Conservation (phyloP, 1,140 invertebrate genomes). For the Colletes latitarsis region DNA sequence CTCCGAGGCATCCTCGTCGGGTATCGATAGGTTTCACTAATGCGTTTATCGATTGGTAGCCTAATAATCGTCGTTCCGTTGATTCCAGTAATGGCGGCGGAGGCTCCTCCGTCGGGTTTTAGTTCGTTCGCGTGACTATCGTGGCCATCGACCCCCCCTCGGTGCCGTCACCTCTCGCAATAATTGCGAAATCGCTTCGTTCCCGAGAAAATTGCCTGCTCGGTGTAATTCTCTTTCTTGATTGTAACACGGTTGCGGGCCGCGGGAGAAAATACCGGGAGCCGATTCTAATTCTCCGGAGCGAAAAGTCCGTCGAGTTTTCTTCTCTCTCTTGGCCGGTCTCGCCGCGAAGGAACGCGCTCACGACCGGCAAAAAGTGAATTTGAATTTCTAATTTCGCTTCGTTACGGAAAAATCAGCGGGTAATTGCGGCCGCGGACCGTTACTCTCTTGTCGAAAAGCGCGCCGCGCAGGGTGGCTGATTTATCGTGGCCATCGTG, state of each 20-base stretch:
- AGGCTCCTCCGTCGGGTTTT: background rate
- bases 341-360: background rate
- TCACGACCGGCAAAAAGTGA: background rate
- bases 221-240: conserved; percentile 43
- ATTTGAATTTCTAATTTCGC: conserved; percentile 31
- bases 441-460: conserved; percentile 16
- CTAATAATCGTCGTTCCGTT: too few relatives aligned
- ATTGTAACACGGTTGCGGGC: conserved; percentile 7
- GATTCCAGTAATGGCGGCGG: background rate
- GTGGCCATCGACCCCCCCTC: conserved; percentile 9
- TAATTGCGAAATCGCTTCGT: conserved; percentile 60
- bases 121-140: background rate
- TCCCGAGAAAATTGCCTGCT: conserved; percentile 47
- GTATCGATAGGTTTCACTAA: background rate
- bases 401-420: conserved; percentile 10
- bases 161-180: conserved; percentile 33
- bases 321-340: background rate
- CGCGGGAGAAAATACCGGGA: background rate
- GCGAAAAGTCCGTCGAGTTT: too few relatives aligned
- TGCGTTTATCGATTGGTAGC: too few relatives aligned
- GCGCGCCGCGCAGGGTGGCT: too few relatives aligned
- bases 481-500: background rate
- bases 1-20: background rate
- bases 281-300: background rate
- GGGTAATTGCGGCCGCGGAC: conserved; percentile 8